phyloP scores from a whole-genome alignment of 2,113 vertebrate species.

The Chrysochloris asiatica region DNA sequence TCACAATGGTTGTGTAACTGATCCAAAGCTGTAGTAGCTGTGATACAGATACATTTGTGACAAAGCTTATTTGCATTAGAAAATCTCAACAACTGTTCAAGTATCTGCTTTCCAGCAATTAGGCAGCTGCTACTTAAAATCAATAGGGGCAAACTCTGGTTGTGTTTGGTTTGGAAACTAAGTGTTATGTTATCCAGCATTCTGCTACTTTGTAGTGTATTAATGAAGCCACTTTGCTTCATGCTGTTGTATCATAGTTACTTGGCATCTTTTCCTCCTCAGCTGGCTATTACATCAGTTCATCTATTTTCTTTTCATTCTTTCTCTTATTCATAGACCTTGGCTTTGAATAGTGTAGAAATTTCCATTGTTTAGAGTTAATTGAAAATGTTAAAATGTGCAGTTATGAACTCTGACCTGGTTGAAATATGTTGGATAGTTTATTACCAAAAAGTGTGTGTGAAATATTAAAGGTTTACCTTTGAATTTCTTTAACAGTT shows the following conservation, averaged over 20 bases:
- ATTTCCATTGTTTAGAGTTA: constrained; percentile 64
- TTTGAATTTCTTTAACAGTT: constrained; percentile 60
- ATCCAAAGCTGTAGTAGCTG: constrained; percentile 2
- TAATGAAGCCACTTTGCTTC: constrained; percentile 63
- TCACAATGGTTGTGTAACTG: constrained; percentile 32
- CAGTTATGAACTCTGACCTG: not conserved
- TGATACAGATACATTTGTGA: constrained; percentile 28
- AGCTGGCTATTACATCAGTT: constrained; percentile 60
- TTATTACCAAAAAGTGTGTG: constrained; percentile 60
- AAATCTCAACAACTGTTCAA: constrained; percentile 53
- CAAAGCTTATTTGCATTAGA: constrained; percentile 67
- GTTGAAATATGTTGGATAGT: constrained; percentile 54
- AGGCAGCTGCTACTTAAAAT: constrained; percentile 74
- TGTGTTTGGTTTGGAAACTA: constrained; percentile 67
- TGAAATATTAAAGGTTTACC: constrained; percentile 46
- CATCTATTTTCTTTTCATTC: constrained; percentile 59
- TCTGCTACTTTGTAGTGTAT: constrained; percentile 67
- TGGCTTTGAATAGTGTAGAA: constrained; percentile 44
- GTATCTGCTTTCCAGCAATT: constrained; percentile 63
- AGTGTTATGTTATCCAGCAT: constrained; percentile 57
- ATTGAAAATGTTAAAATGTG: constrained; percentile 55
- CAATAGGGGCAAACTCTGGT: constrained; percentile 73
- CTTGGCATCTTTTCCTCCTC: constrained; percentile 56
- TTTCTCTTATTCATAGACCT: constrained; percentile 59
- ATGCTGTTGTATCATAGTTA: not conserved